A percentile compares a stretch with the other conserved stretches of the same genome.
phyloP scores from a whole-genome alignment of 2,113 vertebrate species.

The Odontophorus gujanensis region DNA sequence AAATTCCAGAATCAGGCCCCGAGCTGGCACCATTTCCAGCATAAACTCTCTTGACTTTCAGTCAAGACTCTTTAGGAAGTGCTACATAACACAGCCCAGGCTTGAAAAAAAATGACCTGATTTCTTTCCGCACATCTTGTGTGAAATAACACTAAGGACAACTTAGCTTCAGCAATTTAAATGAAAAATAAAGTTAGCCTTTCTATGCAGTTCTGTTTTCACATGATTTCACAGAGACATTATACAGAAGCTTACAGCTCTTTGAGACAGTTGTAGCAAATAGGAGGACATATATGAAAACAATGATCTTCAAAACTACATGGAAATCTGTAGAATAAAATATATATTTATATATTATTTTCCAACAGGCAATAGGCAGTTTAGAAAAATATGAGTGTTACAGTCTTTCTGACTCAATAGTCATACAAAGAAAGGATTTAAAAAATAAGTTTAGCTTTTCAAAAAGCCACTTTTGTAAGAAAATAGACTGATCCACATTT shows the following conservation, averaged over 20 bases:
- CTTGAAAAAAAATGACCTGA: background rate
- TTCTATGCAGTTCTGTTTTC: conserved; percentile 6
- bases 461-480: conserved; percentile 24
- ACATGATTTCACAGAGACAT: background rate
- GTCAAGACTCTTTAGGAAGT: background rate
- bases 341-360: conserved; percentile 72
- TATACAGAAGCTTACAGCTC: conserved; percentile 32
- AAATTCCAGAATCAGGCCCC: background rate
- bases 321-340: conserved; percentile 70
- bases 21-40: background rate
- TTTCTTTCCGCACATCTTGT: background rate
- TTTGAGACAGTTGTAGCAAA: conserved; percentile 3
- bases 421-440: conserved; percentile 7
- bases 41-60: background rate
- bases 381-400: conserved; percentile 69
- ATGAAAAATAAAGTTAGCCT: conserved; percentile 7
- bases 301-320: conserved; percentile 37
- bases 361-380: conserved; percentile 40
- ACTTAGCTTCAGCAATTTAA: background rate
- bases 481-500: background rate
- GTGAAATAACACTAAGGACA: background rate
- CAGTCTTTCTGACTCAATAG: conserved; percentile 20
- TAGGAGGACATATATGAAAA: conserved; percentile 25
- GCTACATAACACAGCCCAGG: background rate
- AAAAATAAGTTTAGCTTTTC: conserved; percentile 11